A percentile compares a stretch with the other conserved stretches of the same genome.
Evolutionary conservation across 1,140 invertebrate genomes (phyloP).

Genomic region (Drosophila biarmipes): DNA sequence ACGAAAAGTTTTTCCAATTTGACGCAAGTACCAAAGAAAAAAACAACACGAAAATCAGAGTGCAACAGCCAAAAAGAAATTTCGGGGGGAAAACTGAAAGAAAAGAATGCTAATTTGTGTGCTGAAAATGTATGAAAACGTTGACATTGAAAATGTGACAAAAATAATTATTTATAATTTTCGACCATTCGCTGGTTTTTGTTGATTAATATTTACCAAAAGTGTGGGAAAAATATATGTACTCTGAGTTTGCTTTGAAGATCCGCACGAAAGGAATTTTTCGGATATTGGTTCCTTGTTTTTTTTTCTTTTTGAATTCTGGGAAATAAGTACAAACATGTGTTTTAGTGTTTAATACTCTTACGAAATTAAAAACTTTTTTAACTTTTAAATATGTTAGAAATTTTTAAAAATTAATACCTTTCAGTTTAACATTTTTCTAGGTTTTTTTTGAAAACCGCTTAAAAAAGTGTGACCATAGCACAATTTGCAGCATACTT

Average conservation of each 20-base stretch:
- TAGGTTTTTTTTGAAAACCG: no score
- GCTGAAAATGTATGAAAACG: slow-evolving; percentile 38
- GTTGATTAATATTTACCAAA: slow-evolving; percentile 37
- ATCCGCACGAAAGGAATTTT: slow-evolving; percentile 4
- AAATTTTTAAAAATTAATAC: no score
- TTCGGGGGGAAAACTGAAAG: neutral
- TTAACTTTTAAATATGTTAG: no score
- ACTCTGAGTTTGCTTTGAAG: slow-evolving; percentile 28
- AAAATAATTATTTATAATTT: slow-evolving; percentile 50
- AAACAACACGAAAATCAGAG: neutral
- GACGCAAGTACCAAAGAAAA: neutral
- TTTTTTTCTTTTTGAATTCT: slow-evolving; percentile 31
- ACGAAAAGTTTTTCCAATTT: neutral
- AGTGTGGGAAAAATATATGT: slow-evolving; percentile 15
- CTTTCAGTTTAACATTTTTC: no score
- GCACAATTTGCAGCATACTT: no score
- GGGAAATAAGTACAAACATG: neutral
- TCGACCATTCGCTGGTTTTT: slow-evolving; percentile 5
- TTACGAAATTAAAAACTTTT: no score
- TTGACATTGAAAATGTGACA: slow-evolving; percentile 53
- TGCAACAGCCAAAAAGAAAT: slow-evolving; percentile 5
- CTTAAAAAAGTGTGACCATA: no score
- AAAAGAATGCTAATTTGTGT: slow-evolving; percentile 6
- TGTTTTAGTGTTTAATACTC: no score
- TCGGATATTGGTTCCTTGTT: neutral